Conservation (phyloP, 1,140 invertebrate species). For the Scaptomyza pallida region DNA sequence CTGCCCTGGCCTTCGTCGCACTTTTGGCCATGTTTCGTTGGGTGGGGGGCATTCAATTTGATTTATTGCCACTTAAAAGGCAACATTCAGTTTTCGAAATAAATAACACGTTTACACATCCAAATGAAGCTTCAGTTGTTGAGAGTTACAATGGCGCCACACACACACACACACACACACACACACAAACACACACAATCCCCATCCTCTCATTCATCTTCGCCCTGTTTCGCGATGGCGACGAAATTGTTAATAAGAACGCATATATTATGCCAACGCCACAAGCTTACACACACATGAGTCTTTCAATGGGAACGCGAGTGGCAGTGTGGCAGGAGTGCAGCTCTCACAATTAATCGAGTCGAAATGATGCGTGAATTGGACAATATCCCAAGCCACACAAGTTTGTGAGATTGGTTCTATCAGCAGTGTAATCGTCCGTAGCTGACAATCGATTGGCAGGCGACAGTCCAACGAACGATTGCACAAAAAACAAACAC, state of each 20-base stretch:
- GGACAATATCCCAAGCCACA: conserved; percentile 18
- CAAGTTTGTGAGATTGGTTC: conserved; percentile 11
- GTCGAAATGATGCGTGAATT: conserved; percentile 32
- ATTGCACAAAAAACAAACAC: conserved; percentile 16
- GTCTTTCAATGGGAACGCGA: no score
- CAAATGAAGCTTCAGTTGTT: conserved; percentile 75
- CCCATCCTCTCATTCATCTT: conserved; percentile 16
- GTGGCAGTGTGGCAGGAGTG: conserved; percentile 16
- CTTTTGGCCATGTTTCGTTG: conserved; percentile 15
- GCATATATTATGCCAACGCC: conserved; percentile 75
- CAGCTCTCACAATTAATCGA: conserved; percentile 57
- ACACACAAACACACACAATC: not conserved
- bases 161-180: not conserved
- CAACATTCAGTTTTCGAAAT: conserved; percentile 80
- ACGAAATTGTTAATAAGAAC: conserved; percentile 82
- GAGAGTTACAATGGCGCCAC: conserved; percentile 43
- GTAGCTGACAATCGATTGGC: conserved; percentile 43
- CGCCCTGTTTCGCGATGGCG: conserved; percentile 45
- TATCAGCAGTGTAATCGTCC: conserved; percentile 28
- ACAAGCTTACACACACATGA: conserved; percentile 25
- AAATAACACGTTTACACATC: conserved; percentile 82
- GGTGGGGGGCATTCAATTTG: conserved; percentile 66
- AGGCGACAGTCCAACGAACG: conserved; percentile 21
- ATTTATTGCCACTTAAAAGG: conserved; percentile 82
- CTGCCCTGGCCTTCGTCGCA: conserved; percentile 13